These are phyloP conservation scores for Caenorhabditis plicata DNA, from an alignment of 2,888 invertebrate genomes.

Conservation along the genomic window DNA sequence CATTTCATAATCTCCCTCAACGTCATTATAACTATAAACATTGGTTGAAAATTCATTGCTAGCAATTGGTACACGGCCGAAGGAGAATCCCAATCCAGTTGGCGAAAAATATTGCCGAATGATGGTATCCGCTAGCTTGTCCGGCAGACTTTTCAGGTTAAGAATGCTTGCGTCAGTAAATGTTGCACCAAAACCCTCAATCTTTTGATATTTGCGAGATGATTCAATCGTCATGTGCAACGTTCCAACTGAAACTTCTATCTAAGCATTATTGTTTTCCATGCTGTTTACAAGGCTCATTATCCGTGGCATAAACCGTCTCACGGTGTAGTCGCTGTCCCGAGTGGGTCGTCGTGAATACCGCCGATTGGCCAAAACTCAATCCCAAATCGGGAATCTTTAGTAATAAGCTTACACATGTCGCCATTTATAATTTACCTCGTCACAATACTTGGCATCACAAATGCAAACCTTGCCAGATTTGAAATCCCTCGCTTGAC, in stretches of 20 bases:
- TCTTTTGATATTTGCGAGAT: constrained; percentile 16
- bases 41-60: constrained; percentile 22
- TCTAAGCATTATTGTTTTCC: not conserved
- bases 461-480: constrained; percentile 49
- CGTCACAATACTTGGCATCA: constrained; percentile 46
- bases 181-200: constrained; percentile 22
- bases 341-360: constrained; percentile 27
- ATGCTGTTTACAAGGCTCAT: constrained; percentile 12
- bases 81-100: constrained; percentile 1
- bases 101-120: constrained; percentile 21
- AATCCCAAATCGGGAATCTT: no score
- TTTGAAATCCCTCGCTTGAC: no score
- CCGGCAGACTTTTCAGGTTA: constrained; percentile 19
- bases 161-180: constrained; percentile 26
- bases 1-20: constrained; percentile 16
- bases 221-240: constrained; percentile 21
- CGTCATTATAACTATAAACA: constrained; percentile 26
- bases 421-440: constrained; percentile 17
- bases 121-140: constrained; percentile 13
- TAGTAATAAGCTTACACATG: no score
- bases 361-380: constrained; percentile 11
- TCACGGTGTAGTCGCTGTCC: constrained; percentile 37
- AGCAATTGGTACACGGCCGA: constrained; percentile 23
- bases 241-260: constrained; percentile 9
- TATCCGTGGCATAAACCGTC: constrained; percentile 21